Evolutionary conservation across 2,888 invertebrate genomes (phyloP).

Genomic region (Cosmorhoe ocellata): DNA sequence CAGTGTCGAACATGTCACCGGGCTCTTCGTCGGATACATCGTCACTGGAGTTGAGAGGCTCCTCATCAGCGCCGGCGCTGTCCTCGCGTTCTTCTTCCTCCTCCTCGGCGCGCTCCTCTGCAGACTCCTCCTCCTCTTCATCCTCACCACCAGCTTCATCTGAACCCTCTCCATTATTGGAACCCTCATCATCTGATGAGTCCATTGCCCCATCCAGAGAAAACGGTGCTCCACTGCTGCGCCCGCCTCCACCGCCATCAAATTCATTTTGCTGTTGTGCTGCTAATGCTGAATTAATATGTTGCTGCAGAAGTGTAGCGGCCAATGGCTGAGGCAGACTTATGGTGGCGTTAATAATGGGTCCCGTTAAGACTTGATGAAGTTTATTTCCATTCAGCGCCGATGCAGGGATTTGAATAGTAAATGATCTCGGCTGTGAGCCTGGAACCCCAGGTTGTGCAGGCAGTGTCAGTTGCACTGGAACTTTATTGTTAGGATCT

Average conservation of each 20-base stretch:
- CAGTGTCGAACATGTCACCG: conserved; percentile 97
- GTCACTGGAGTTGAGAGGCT: conserved; percentile 97
- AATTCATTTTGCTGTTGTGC: conserved; percentile 75
- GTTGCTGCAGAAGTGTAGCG: conserved; percentile 92
- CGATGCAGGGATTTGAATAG: conserved; percentile 95
- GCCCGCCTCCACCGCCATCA: conserved; percentile 75
- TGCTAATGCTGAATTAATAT: conserved; percentile 90
- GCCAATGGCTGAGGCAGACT: conserved; percentile 91
- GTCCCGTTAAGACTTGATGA: conserved; percentile 90
- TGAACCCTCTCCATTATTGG: conserved; percentile 77
- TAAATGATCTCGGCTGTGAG: conserved; percentile 88
- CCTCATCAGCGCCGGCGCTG: conserved; percentile 86
- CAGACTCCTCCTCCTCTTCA: conserved; percentile 90
- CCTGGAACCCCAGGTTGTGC: conserved; percentile 88
- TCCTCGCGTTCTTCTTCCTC: conserved; percentile 88
- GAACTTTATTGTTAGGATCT: conserved; percentile 74
- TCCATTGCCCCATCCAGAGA: conserved; percentile 86
- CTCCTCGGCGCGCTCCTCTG: conserved; percentile 84
- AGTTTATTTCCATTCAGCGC: conserved; percentile 88
- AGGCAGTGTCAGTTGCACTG: conserved; percentile 89
- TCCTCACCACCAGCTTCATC: conserved; percentile 88
- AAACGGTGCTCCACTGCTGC: conserved; percentile 70
- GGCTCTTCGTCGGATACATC: conserved; percentile 98
- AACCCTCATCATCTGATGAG: conserved; percentile 89
- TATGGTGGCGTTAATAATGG: conserved; percentile 94